Conservation (phyloP, 2,113 vertebrate species). For the Gymnocephalus cernua region DNA sequence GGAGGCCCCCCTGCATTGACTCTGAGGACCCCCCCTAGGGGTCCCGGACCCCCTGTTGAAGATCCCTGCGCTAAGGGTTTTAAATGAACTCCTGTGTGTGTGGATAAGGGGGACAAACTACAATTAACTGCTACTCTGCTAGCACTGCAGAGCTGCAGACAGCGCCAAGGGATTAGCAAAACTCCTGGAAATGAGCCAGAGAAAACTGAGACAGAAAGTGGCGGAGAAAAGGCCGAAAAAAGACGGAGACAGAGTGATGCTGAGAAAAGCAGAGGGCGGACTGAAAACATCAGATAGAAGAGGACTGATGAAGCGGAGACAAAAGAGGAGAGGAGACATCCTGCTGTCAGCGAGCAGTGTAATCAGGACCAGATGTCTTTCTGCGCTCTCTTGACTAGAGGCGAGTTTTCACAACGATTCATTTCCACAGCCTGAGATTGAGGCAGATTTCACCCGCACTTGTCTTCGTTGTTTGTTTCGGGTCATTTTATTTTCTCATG, state of each 20-base stretch:
- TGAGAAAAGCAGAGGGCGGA: constrained; percentile 21
- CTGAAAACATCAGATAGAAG: constrained; percentile 16
- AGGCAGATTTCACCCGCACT: constrained; percentile 40
- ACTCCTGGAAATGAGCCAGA: constrained; percentile 24
- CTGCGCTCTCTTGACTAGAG: constrained; percentile 57
- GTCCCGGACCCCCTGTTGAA: too few species aligned
- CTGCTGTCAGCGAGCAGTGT: constrained; percentile 75
- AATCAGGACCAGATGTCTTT: constrained; percentile 79
- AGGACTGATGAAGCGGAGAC: constrained; percentile 49
- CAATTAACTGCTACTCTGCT: neutral
- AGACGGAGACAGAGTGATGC: constrained; percentile 27
- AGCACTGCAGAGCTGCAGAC: constrained; percentile 12
- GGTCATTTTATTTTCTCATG: constrained; percentile 37
- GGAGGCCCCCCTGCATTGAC: too few species aligned
- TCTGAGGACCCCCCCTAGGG: too few species aligned
- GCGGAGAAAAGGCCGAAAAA: constrained; percentile 5
- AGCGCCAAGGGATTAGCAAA: constrained; percentile 1
- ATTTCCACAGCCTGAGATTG: constrained; percentile 48
- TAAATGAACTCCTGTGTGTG: neutral
- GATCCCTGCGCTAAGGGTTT: too few species aligned
- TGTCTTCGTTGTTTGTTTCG: constrained; percentile 40
- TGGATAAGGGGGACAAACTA: neutral
- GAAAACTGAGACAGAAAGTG: constrained; percentile 35
- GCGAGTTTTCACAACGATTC: constrained; percentile 46
- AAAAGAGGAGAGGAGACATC: constrained; percentile 62